Percentiles rank a stretch among this genome's conserved stretches.
phyloP scores from a whole-genome alignment of 2,888 invertebrate genomes.

The Chaetoderma sp. region DNA sequence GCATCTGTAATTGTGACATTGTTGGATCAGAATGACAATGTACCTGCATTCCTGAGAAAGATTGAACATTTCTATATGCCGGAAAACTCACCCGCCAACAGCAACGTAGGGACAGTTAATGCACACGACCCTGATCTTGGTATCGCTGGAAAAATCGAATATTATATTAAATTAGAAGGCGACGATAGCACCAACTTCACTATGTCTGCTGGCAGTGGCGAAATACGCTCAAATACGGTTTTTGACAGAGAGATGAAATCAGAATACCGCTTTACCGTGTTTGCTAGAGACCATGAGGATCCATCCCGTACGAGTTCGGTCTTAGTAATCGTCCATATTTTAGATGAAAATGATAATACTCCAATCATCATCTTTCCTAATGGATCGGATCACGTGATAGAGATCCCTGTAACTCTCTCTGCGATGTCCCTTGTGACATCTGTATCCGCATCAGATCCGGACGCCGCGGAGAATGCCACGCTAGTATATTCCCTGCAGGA shows the following conservation, averaged over 20 bases:
- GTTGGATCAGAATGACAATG: slow-evolving; percentile 35
- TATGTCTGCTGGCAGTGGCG: slow-evolving; percentile 14
- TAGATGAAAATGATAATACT: slow-evolving; percentile 40
- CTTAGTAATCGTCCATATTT: slow-evolving; percentile 32
- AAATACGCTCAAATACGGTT: slow-evolving; percentile 26
- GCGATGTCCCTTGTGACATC: background rate
- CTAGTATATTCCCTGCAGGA: background rate
- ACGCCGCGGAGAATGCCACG: background rate
- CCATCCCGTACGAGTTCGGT: slow-evolving; percentile 17
- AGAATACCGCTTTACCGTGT: slow-evolving; percentile 16
- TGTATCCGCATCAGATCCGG: background rate
- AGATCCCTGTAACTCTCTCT: background rate
- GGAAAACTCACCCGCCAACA: slow-evolving; percentile 27
- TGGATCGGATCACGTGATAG: background rate
- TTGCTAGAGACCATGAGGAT: slow-evolving; percentile 19
- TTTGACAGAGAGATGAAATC: slow-evolving; percentile 37
- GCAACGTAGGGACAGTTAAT: background rate
- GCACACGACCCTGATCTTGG: slow-evolving; percentile 32
- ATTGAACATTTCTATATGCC: slow-evolving; percentile 29
- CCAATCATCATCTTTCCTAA: slow-evolving; percentile 16
- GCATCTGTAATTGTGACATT: slow-evolving; percentile 76
- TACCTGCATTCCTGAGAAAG: slow-evolving; percentile 26
- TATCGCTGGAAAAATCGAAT: slow-evolving; percentile 20
- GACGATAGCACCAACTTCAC: background rate
- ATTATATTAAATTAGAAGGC: background rate